phyloP scores from a whole-genome alignment of 2,797 vertebrate species.

The Chelon auratus region DNA sequence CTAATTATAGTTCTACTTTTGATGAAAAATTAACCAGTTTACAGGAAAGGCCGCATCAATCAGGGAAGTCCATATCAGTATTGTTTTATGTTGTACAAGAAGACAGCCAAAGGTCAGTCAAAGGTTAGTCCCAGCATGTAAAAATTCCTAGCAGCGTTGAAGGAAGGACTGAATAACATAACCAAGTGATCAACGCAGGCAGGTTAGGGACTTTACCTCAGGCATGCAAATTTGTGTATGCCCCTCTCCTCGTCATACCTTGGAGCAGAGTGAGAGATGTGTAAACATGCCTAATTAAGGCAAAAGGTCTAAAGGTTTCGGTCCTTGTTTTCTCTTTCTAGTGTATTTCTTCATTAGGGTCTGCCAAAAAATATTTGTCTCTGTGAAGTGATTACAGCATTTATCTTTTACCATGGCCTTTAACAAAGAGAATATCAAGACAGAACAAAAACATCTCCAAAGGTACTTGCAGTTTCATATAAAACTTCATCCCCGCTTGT shows the following conservation, averaged over 20 bases:
- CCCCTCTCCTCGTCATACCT: slow-evolving; percentile 92
- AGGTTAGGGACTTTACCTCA: slow-evolving; percentile 87
- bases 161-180: slow-evolving; percentile 42
- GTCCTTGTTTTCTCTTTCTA: slow-evolving; percentile 5
- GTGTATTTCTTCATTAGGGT: neutral
- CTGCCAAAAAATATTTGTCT: neutral
- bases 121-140: slow-evolving; percentile 48
- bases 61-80: slow-evolving; percentile 14
- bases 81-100: slow-evolving; percentile 21
- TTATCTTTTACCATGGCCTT: neutral
- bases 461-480: neutral
- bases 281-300: slow-evolving; percentile 36
- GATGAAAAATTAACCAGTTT: slow-evolving; percentile 26
- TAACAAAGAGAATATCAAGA: neutral
- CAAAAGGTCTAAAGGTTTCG: neutral
- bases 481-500: neutral
- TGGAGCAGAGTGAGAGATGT: slow-evolving; percentile 79
- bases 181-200: slow-evolving; percentile 64
- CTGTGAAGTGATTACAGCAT: neutral
- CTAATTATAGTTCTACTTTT: slow-evolving; percentile 1
- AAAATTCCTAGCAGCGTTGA: slow-evolving; percentile 11
- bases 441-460: neutral
- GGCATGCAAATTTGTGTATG: slow-evolving; percentile 87
- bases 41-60: slow-evolving; percentile 12
- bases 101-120: slow-evolving; percentile 45